phyloP scores from a whole-genome alignment of 2,797 vertebrate species.

The Psittacula derbiana region DNA sequence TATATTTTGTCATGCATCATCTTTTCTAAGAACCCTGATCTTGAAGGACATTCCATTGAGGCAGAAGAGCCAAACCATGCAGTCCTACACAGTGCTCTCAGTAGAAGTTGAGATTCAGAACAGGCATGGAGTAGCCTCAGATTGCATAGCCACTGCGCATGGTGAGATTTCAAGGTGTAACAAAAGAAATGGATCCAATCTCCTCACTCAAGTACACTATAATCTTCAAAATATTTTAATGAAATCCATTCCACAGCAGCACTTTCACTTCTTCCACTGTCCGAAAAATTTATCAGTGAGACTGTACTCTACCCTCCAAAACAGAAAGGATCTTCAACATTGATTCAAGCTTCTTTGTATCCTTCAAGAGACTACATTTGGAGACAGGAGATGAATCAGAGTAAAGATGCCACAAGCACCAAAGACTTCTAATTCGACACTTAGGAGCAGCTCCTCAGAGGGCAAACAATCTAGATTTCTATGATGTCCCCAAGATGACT shows the following conservation, averaged over 20 bases:
- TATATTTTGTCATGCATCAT: neutral
- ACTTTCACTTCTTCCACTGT: neutral
- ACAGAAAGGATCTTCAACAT: neutral
- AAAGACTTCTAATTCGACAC: neutral
- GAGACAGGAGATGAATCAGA: neutral
- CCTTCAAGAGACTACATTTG: neutral
- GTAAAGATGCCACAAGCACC: neutral
- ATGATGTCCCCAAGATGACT: neutral
- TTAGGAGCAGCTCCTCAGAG: neutral
- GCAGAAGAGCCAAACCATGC: neutral
- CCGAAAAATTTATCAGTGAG: neutral
- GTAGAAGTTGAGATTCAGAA: neutral
- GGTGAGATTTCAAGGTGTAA: neutral
- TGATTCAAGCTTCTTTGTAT: neutral
- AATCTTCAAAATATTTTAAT: neutral
- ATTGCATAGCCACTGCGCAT: neutral
- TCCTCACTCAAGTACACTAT: neutral
- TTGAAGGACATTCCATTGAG: neutral
- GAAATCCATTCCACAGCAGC: neutral
- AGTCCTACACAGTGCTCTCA: rapidly evolving
- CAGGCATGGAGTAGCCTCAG: neutral
- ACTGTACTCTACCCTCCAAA: neutral
- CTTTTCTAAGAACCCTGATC: neutral
- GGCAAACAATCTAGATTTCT: neutral
- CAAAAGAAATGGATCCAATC: neutral